Conservation (phyloP, 2,113 vertebrate genomes). For the Pangasianodon gigas region DNA sequence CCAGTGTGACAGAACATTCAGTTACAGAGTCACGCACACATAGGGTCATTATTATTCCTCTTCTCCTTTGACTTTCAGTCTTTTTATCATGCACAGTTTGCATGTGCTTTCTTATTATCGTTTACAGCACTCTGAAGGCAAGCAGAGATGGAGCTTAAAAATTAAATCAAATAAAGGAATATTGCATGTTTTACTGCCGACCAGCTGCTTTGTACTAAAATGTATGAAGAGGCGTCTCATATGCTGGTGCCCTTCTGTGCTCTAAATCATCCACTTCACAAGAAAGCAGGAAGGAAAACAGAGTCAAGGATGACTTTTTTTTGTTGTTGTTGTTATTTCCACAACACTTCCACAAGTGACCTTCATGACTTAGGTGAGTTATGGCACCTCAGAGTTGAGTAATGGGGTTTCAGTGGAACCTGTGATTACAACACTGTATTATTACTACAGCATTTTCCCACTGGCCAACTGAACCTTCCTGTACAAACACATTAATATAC, state of each 20-base stretch:
- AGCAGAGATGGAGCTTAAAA: background rate
- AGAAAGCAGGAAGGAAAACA: background rate
- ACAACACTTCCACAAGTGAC: slow-evolving; percentile 8
- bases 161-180: slow-evolving; percentile 9
- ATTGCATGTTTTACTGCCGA: slow-evolving; percentile 13
- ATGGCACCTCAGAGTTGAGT: slow-evolving; percentile 28
- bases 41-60: background rate
- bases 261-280: slow-evolving; percentile 16
- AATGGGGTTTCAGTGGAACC: slow-evolving; percentile 22
- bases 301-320: background rate
- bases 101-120: background rate
- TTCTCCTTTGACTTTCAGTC: slow-evolving; percentile 6
- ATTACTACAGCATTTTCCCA: slow-evolving; percentile 22
- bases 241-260: background rate
- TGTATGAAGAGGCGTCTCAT: slow-evolving; percentile 12
- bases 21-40: background rate
- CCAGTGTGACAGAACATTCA: slow-evolving; percentile 17
- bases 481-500: background rate
- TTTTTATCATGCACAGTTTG: slow-evolving; percentile 4
- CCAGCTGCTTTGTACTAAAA: slow-evolving; percentile 12
- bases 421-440: slow-evolving; percentile 38
- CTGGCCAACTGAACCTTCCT: background rate
- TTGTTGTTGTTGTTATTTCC: slow-evolving; percentile 11
- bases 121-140: slow-evolving; percentile 1
- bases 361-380: slow-evolving; percentile 35